Conservation (phyloP, 2,888 invertebrate species). For the Congeria kusceri region DNA sequence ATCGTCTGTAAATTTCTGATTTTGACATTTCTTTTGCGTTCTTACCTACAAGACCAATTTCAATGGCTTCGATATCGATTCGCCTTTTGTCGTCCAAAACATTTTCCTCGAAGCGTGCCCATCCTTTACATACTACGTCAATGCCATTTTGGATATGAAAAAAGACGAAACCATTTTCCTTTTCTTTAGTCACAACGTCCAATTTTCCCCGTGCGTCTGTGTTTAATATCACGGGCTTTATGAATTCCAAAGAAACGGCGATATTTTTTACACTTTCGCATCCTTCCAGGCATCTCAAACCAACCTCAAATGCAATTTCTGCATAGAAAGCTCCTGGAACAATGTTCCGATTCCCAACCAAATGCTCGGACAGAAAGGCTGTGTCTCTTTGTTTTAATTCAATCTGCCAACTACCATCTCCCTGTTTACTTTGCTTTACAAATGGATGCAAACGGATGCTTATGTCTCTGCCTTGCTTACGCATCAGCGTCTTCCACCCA, state of each 20-base stretch:
- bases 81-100: not conserved
- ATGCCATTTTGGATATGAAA: conserved; percentile 19
- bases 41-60: no score
- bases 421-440: not conserved
- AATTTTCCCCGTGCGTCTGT: not conserved
- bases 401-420: conserved; percentile 10
- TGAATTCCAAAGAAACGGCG: conserved; percentile 39
- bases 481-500: conserved; percentile 31
- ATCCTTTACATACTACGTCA: conserved; percentile 34
- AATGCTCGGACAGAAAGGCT: conserved; percentile 67
- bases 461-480: conserved; percentile 30
- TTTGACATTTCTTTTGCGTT: conserved; percentile 1
- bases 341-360: conserved; percentile 40
- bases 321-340: conserved; percentile 67
- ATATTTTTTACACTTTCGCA: not conserved
- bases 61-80: no score
- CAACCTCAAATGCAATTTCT: conserved; percentile 62
- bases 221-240: conserved; percentile 30
- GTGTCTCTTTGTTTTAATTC: conserved; percentile 42
- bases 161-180: not conserved
- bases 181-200: conserved; percentile 3
- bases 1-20: conserved; percentile 31
- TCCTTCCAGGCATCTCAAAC: not conserved
- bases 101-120: not conserved
- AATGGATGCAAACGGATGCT: conserved; percentile 18